phyloP scores from a whole-genome alignment of 2,888 invertebrate genomes.

The Trisateles emortualis region DNA sequence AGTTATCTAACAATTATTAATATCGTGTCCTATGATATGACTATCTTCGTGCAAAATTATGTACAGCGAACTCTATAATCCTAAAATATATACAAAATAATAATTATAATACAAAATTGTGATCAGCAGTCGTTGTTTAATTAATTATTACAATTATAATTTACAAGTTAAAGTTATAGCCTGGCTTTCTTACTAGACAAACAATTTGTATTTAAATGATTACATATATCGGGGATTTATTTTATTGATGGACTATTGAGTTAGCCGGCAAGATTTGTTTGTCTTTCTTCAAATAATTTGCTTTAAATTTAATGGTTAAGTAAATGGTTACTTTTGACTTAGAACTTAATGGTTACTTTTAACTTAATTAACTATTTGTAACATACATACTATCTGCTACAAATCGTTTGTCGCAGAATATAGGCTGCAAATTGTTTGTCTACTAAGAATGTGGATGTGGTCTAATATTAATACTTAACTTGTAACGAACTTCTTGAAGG shows the following conservation, averaged over 20 bases:
- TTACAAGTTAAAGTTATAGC: constrained; percentile 38
- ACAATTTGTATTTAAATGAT: not conserved
- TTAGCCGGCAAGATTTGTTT: no score
- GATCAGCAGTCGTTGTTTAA: constrained; percentile 58
- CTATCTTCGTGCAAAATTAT: constrained; percentile 75
- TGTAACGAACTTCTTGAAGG: constrained; percentile 15
- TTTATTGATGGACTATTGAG: not conserved
- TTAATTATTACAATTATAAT: constrained; percentile 48
- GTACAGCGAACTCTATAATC: constrained; percentile 62
- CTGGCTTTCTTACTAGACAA: constrained; percentile 8
- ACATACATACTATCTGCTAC: no score
- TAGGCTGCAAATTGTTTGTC: constrained; percentile 2
- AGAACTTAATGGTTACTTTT: no score
- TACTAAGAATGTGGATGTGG: not conserved
- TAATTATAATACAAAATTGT: constrained; percentile 48
- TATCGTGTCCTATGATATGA: constrained; percentile 67
- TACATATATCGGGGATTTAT: no score
- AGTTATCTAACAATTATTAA: constrained; percentile 39
- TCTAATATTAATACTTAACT: constrained; percentile 9
- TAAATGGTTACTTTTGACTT: no score
- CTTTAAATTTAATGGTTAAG: no score
- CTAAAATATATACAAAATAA: constrained; percentile 45
- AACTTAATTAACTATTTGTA: no score
- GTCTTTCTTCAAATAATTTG: no score
- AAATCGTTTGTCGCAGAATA: no score